Percentiles rank a stretch among this genome's conserved stretches.
Conservation (phyloP, 2,113 vertebrate genomes). For the Paramormyrops kingsleyae region DNA sequence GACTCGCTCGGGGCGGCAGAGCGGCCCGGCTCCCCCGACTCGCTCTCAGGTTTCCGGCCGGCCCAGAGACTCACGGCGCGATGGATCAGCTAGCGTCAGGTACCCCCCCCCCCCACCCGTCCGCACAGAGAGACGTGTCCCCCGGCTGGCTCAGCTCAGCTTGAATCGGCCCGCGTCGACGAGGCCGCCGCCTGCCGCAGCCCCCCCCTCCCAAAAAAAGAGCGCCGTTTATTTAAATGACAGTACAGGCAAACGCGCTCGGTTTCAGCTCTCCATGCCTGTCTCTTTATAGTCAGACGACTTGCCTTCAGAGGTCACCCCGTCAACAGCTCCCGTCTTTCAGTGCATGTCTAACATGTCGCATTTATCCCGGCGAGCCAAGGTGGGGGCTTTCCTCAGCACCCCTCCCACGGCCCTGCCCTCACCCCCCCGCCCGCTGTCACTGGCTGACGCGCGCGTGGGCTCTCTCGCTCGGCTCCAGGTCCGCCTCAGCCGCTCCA, state of each 20-base stretch:
- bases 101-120: background rate
- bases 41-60: constrained; percentile 20
- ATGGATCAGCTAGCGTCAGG: background rate
- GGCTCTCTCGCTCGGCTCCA: background rate
- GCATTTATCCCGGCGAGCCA: constrained; percentile 57
- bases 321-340: constrained; percentile 62
- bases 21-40: background rate
- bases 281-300: constrained; percentile 55
- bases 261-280: background rate
- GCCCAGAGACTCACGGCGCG: background rate
- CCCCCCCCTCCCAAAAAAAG: background rate
- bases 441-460: constrained; percentile 48
- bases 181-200: background rate
- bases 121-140: constrained; percentile 47
- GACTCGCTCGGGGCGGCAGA: background rate
- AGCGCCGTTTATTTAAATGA: background rate
- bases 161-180: background rate
- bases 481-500: background rate
- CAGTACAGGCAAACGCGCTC: background rate
- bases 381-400: constrained; percentile 49
- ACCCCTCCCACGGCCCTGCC: constrained; percentile 27
- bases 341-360: constrained; percentile 53
- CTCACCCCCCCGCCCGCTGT: constrained; percentile 48
- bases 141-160: constrained; percentile 2
- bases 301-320: constrained; percentile 64